phyloP scores from a whole-genome alignment of 1,140 invertebrate genomes.

The Drosophila virilis region DNA sequence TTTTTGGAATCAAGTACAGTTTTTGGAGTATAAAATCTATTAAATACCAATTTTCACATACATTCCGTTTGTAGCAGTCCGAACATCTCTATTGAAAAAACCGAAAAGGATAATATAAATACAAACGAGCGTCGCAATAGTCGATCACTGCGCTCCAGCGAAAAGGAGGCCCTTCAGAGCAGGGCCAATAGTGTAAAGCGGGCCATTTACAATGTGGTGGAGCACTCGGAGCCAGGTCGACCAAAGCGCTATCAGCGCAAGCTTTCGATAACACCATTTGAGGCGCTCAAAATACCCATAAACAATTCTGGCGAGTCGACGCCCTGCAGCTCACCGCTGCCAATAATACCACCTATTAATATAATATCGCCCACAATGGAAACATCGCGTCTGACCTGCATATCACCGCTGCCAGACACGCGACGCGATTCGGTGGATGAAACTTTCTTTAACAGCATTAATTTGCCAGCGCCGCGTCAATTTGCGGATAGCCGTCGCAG shows the following conservation, averaged over 20 bases:
- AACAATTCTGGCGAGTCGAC: slow-evolving; percentile 85
- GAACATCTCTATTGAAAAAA: slow-evolving; percentile 80
- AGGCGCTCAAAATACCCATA: slow-evolving; percentile 68
- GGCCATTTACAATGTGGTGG: slow-evolving; percentile 92
- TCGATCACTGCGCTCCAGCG: slow-evolving; percentile 70
- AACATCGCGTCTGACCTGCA: slow-evolving; percentile 85
- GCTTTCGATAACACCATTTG: slow-evolving; percentile 77
- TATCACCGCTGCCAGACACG: slow-evolving; percentile 89
- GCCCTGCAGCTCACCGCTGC: slow-evolving; percentile 87
- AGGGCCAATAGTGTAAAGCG: slow-evolving; percentile 94
- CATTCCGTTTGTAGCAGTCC: slow-evolving; percentile 56
- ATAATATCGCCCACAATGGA: slow-evolving; percentile 83
- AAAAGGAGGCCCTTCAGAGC: slow-evolving; percentile 86
- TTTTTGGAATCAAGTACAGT: too few relatives aligned
- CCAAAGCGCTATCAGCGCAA: slow-evolving; percentile 84
- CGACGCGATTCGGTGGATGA: slow-evolving; percentile 88
- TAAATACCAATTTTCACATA: too few relatives aligned
- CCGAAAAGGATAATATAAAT: slow-evolving; percentile 82
- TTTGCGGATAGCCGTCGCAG: slow-evolving; percentile 90
- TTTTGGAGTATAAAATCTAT: too few relatives aligned
- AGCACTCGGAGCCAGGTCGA: slow-evolving; percentile 90
- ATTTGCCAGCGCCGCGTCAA: slow-evolving; percentile 88
- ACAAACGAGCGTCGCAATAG: slow-evolving; percentile 78
- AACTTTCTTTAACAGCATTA: slow-evolving; percentile 84
- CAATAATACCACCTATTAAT: slow-evolving; percentile 85